Percentiles rank a stretch among this genome's conserved stretches.
Evolutionary conservation across 2,797 vertebrate species (phyloP).

Genomic region (Aulostomus chinensis): DNA sequence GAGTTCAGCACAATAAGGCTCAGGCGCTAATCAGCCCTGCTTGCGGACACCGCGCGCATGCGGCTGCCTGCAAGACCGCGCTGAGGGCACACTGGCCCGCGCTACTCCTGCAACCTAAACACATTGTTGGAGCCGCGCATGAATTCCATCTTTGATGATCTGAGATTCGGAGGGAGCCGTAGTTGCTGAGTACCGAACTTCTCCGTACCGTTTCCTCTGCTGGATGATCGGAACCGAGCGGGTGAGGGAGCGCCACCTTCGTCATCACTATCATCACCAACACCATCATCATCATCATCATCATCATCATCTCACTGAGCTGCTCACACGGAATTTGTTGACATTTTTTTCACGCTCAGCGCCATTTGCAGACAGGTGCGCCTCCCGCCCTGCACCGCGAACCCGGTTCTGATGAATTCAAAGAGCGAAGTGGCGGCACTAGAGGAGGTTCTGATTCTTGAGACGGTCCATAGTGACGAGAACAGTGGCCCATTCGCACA

Average conservation of each 20-base stretch:
- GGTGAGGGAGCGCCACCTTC: too few relatives aligned
- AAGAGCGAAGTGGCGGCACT: too few relatives aligned
- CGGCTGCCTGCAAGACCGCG: slow-evolving; percentile 38
- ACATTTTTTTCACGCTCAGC: slow-evolving; percentile 70
- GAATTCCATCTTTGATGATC: slow-evolving; percentile 35
- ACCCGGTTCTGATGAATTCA: too few relatives aligned
- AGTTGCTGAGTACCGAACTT: slow-evolving; percentile 17
- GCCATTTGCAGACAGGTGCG: slow-evolving; percentile 80
- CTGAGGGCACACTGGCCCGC: neutral
- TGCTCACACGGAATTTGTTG: slow-evolving; percentile 53
- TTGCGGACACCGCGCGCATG: too few relatives aligned
- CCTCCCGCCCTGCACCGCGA: slow-evolving; percentile 51
- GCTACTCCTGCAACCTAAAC: slow-evolving; percentile 38
- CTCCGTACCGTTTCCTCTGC: slow-evolving; percentile 5
- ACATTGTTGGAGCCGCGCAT: slow-evolving; percentile 62
- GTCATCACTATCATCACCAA: neutral
- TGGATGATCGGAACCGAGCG: slow-evolving; percentile 38
- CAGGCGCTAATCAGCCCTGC: too few relatives aligned
- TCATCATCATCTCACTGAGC: neutral
- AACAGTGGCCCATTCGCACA: too few relatives aligned
- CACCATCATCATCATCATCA: neutral
- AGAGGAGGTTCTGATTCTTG: too few relatives aligned
- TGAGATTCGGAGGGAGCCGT: slow-evolving; percentile 14
- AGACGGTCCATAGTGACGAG: too few relatives aligned
- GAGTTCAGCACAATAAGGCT: too few relatives aligned